phyloP scores from a whole-genome alignment of 2,797 vertebrate genomes.

The Takifugu ocellatus region DNA sequence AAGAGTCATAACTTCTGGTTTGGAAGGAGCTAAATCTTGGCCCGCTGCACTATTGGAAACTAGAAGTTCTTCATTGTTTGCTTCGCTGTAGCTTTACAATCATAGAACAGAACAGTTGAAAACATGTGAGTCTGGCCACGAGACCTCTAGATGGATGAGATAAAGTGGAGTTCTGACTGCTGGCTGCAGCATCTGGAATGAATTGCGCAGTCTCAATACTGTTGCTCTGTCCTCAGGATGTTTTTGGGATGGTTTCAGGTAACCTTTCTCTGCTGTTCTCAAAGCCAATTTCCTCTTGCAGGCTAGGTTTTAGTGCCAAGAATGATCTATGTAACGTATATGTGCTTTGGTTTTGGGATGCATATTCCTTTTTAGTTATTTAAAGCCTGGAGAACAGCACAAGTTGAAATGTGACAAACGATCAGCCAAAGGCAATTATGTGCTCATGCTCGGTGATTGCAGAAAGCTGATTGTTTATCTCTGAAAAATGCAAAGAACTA shows the following conservation, averaged over 20 bases:
- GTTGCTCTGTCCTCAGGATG: slow-evolving; percentile 55
- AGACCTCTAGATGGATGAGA: slow-evolving; percentile 49
- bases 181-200: slow-evolving; percentile 69
- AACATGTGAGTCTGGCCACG: slow-evolving; percentile 24
- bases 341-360: slow-evolving; percentile 45
- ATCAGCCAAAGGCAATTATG: slow-evolving; percentile 14
- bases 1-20: neutral
- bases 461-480: slow-evolving; percentile 6
- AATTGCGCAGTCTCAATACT: slow-evolving; percentile 51
- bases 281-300: slow-evolving; percentile 58
- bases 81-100: slow-evolving; percentile 5
- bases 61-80: slow-evolving; percentile 13
- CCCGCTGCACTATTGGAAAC: slow-evolving; percentile 20
- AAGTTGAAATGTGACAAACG: slow-evolving; percentile 14
- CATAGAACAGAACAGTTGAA: slow-evolving; percentile 9
- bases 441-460: slow-evolving; percentile 12
- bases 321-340: slow-evolving; percentile 36
- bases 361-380: slow-evolving; percentile 12
- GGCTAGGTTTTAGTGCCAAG: slow-evolving; percentile 25
- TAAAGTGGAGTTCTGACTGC: slow-evolving; percentile 36
- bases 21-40: neutral
- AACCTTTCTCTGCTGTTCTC: slow-evolving; percentile 50
- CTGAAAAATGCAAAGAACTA: slow-evolving; percentile 9
- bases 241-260: slow-evolving; percentile 63
- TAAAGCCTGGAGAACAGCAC: slow-evolving; percentile 8